phyloP scores from a whole-genome alignment of 2,113 vertebrate species.

The Platichthys flesus region DNA sequence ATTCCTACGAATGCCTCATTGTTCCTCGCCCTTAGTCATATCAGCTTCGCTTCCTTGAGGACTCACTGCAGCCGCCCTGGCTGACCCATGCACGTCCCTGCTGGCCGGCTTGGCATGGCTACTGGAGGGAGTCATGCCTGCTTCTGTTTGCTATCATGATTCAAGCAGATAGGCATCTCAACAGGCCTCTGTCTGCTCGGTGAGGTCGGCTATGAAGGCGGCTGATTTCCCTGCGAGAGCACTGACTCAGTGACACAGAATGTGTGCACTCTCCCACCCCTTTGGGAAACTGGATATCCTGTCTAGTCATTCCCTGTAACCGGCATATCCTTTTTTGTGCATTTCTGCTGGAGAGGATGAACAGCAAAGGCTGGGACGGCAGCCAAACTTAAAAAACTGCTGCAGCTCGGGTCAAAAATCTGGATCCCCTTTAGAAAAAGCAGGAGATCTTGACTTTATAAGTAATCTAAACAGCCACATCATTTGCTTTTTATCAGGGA shows the following conservation, averaged over 20 bases:
- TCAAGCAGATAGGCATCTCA: slow-evolving; percentile 66
- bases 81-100: slow-evolving; percentile 39
- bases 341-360: slow-evolving; percentile 44
- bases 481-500: not conserved
- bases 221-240: slow-evolving; percentile 33
- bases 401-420: slow-evolving; percentile 28
- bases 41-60: slow-evolving; percentile 39
- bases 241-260: slow-evolving; percentile 72
- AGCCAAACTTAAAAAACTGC: slow-evolving; percentile 53
- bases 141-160: slow-evolving; percentile 69
- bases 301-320: slow-evolving; percentile 68
- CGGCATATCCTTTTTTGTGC: slow-evolving; percentile 64
- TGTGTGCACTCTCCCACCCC: slow-evolving; percentile 55
- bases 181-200: slow-evolving; percentile 50
- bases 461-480: slow-evolving; percentile 10
- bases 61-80: slow-evolving; percentile 29
- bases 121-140: slow-evolving; percentile 38
- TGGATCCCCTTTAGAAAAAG: slow-evolving; percentile 11
- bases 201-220: slow-evolving; percentile 62
- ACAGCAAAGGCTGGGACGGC: slow-evolving; percentile 40
- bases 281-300: slow-evolving; percentile 68
- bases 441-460: slow-evolving; percentile 3
- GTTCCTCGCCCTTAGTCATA: slow-evolving; percentile 43
- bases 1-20: slow-evolving; percentile 56
- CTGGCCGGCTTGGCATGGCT: slow-evolving; percentile 42